phyloP scores from a whole-genome alignment of 2,888 invertebrate species.

The Brachynemurus nebulosus region DNA sequence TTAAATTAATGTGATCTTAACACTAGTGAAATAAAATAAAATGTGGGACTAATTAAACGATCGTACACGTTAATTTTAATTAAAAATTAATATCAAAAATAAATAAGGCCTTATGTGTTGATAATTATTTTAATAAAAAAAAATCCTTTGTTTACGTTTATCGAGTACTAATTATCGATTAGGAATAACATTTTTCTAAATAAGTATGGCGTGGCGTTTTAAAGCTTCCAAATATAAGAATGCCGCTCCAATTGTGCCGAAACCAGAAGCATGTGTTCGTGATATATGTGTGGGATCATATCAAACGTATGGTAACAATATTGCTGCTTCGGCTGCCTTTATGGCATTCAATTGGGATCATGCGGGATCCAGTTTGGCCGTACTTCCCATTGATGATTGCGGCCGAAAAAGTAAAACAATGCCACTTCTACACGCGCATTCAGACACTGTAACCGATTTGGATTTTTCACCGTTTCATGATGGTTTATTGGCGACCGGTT shows the following conservation, averaged over 20 bases:
- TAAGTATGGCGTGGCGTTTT: slow-evolving; percentile 84
- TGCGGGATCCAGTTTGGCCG: slow-evolving; percentile 79
- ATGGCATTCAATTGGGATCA: slow-evolving; percentile 95
- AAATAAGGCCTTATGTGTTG: background rate
- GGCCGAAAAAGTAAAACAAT: slow-evolving; percentile 81
- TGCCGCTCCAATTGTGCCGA: slow-evolving; percentile 90
- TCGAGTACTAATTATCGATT: background rate
- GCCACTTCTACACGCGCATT: slow-evolving; percentile 73
- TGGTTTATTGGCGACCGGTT: slow-evolving; percentile 79
- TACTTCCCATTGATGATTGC: slow-evolving; percentile 74
- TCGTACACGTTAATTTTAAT: too few species aligned
- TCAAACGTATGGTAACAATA: slow-evolving; percentile 90
- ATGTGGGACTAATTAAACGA: too few species aligned
- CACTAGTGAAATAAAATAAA: too few species aligned
- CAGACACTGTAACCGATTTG: slow-evolving; percentile 88
- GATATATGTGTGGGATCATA: slow-evolving; percentile 87
- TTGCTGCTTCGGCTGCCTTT: slow-evolving; percentile 81
- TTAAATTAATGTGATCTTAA: too few species aligned
- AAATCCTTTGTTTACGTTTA: background rate
- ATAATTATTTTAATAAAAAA: background rate
- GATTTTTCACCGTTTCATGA: slow-evolving; percentile 94
- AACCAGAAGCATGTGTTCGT: slow-evolving; percentile 77
- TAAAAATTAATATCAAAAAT: too few species aligned
- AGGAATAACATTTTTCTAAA: background rate
- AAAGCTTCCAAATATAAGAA: slow-evolving; percentile 98